These are phyloP conservation scores for Riptortus pedestris DNA, from an alignment of 1,140 invertebrate genomes.

Conservation along the genomic window DNA sequence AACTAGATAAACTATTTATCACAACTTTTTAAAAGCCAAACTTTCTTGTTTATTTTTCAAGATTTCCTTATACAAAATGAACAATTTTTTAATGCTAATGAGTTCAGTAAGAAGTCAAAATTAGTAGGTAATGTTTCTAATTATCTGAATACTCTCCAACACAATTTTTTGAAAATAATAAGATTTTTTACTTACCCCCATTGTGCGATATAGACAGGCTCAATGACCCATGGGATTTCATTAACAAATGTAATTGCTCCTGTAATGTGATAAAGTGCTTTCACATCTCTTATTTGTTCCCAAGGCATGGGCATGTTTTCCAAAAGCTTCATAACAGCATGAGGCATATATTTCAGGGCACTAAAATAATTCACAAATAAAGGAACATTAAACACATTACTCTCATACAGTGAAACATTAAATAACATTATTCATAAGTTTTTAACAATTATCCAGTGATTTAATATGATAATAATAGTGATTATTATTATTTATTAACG, in stretches of 20 bases:
- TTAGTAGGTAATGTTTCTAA: too few species aligned
- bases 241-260: constrained; percentile 99
- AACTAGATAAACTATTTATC: too few species aligned
- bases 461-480: too few species aligned
- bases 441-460: too few species aligned
- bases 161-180: too few species aligned
- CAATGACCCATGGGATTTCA: constrained; percentile 99
- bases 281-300: constrained; percentile 98
- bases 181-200: constrained; percentile 69
- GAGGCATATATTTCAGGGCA: constrained; percentile 98
- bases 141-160: too few species aligned
- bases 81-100: too few species aligned
- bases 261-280: constrained; percentile 94
- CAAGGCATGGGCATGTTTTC: constrained; percentile 99
- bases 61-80: too few species aligned
- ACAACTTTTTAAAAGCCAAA: too few species aligned
- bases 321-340: constrained; percentile 95
- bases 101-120: too few species aligned
- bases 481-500: too few species aligned
- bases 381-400: neutral
- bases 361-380: constrained; percentile 41
- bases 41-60: too few species aligned
- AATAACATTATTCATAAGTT: neutral
- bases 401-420: neutral
- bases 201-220: constrained; percentile 97